phyloP scores from a whole-genome alignment of 2,113 vertebrate genomes.

The Aptenodytes forsteri region DNA sequence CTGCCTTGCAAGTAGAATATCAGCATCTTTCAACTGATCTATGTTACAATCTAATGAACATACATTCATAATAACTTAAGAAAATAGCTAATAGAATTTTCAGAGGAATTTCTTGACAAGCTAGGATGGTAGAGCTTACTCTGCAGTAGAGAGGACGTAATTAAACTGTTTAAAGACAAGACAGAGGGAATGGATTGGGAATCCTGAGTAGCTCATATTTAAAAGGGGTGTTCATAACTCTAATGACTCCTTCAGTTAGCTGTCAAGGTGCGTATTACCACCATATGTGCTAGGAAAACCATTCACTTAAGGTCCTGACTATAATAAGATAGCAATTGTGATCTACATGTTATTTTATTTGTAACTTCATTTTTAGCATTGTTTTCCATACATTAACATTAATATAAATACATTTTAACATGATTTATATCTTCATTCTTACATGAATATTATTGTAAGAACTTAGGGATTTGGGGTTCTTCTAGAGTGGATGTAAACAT shows the following conservation, averaged over 20 bases:
- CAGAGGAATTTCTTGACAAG: not conserved
- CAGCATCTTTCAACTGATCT: not conserved
- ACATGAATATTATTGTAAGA: not conserved
- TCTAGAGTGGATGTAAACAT: not conserved
- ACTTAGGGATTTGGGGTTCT: fast-evolving
- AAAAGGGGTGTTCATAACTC: not conserved
- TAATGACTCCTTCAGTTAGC: not conserved
- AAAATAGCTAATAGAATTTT: not conserved
- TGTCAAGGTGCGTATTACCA: not conserved
- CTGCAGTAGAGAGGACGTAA: not conserved
- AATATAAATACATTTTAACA: not conserved
- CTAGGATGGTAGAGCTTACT: not conserved
- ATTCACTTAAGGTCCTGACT: not conserved
- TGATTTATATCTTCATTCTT: not conserved
- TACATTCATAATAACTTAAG: not conserved
- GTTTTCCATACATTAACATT: not conserved
- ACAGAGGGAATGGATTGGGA: not conserved
- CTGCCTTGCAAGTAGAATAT: not conserved
- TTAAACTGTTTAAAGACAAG: not conserved
- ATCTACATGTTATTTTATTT: not conserved
- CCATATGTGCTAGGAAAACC: not conserved
- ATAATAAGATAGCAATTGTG: not conserved
- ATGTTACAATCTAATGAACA: not conserved
- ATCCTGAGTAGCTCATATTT: not conserved
- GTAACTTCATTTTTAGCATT: not conserved